Conservation (phyloP, 2,797 vertebrate species). For the Lates japonicus region DNA sequence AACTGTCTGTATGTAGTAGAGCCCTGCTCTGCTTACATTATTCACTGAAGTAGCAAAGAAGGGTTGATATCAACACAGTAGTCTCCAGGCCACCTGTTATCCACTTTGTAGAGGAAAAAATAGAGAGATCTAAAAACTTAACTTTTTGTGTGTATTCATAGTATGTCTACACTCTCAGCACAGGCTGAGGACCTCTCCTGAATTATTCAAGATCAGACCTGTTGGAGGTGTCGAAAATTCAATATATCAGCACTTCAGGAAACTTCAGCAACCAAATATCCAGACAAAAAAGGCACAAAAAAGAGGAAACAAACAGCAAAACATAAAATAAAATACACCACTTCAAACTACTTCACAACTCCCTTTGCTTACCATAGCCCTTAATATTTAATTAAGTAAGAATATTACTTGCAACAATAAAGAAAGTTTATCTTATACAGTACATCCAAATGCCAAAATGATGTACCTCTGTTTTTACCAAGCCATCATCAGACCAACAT, state of each 20-base stretch:
- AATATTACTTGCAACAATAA: slow-evolving; percentile 27
- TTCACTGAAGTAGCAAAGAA: slow-evolving; percentile 37
- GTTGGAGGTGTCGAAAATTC: slow-evolving; percentile 73
- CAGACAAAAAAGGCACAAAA: slow-evolving; percentile 51
- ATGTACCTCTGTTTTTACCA: slow-evolving; percentile 40
- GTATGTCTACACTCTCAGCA: slow-evolving; percentile 51
- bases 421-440: slow-evolving; percentile 13
- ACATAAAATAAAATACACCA: slow-evolving; percentile 41
- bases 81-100: slow-evolving; percentile 70
- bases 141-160: slow-evolving; percentile 67
- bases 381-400: slow-evolving; percentile 55
- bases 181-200: slow-evolving; percentile 58
- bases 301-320: slow-evolving; percentile 40
- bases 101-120: slow-evolving; percentile 69
- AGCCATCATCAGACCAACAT: slow-evolving; percentile 25
- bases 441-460: slow-evolving; percentile 25
- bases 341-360: slow-evolving; percentile 30
- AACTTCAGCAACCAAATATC: slow-evolving; percentile 52
- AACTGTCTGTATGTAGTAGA: slow-evolving; percentile 12
- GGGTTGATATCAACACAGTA: slow-evolving; percentile 51
- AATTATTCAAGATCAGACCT: slow-evolving; percentile 80
- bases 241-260: slow-evolving; percentile 78
- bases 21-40: slow-evolving; percentile 47
- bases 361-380: slow-evolving; percentile 3
- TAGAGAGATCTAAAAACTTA: slow-evolving; percentile 61